Evolutionary conservation across 2,888 invertebrate genomes (phyloP).

Genomic region (Drosophila parthenogenetica): DNA sequence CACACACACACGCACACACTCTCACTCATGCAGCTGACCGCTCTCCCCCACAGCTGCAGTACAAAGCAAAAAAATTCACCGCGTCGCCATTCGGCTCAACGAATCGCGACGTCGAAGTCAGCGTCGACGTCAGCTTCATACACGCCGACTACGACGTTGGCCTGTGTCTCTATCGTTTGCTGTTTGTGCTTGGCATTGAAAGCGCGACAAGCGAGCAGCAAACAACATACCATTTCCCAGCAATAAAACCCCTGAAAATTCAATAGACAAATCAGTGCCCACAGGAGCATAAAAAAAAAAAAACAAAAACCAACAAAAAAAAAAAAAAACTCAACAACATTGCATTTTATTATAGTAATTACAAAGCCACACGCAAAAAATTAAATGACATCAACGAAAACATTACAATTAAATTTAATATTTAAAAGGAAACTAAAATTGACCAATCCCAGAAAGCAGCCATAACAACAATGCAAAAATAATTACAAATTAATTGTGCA

Average conservation of each 20-base stretch:
- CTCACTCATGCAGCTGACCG: slow-evolving; percentile 29
- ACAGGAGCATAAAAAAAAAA: slow-evolving; percentile 1
- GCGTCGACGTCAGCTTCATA: slow-evolving; percentile 21
- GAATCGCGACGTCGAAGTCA: slow-evolving; percentile 5
- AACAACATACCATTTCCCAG: slow-evolving; percentile 68
- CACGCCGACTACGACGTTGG: slow-evolving; percentile 31
- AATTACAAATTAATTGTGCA: slow-evolving; percentile 62
- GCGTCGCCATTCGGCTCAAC: slow-evolving; percentile 29
- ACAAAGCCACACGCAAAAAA: slow-evolving; percentile 40
- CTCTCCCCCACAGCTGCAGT: slow-evolving; percentile 33
- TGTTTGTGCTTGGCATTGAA: slow-evolving; percentile 80
- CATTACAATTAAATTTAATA: slow-evolving; percentile 24
- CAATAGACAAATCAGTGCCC: slow-evolving; percentile 33
- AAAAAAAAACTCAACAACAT: slow-evolving; percentile 18
- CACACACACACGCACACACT: slow-evolving; percentile 9
- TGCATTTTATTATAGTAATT: slow-evolving; percentile 29
- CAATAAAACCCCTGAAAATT: slow-evolving; percentile 17
- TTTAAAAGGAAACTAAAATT: slow-evolving; percentile 30
- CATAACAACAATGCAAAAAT: slow-evolving; percentile 30
- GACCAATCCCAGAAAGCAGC: slow-evolving; percentile 15
- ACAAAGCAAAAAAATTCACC: slow-evolving; percentile 19
- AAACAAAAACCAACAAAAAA: background rate
- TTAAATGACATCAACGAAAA: slow-evolving; percentile 55
- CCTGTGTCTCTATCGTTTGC: slow-evolving; percentile 57
- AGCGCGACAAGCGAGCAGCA: slow-evolving; percentile 77